Base-by-base conservation (phyloP, 2,888 invertebrate species). In the Marronus borbonicus region DNA sequence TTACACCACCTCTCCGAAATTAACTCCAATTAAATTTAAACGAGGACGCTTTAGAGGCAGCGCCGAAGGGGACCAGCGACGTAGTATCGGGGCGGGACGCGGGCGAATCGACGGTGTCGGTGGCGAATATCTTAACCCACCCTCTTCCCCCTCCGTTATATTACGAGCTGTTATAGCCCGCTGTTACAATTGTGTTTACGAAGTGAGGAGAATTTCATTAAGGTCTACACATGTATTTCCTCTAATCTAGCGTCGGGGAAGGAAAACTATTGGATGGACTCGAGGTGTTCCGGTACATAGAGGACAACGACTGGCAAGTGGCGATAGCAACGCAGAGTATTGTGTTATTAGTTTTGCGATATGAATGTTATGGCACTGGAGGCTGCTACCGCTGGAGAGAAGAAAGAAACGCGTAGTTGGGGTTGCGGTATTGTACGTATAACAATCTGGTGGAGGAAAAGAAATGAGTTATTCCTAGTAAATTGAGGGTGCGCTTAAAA, bases 191-290 rank as follows among this genome's bases (percentile, higher is more conserved):
- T 83, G 81, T 83, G 82, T 84, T 84, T 85, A 85, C 84, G 84
- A 82, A 84, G 83, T 84, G 84, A 78, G 83, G 84, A 84, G 84
- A 85, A 85, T 85, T 85, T 85, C 84, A 85, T 85, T 85, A 84
- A 84, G 82, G 83, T 58, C 20, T 83, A 84, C 84, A 83, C 84
- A 84, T 84, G 84, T 84, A 84, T 31, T 52, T 39, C 24, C 39
- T 66, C 20, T 17, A 31, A 31, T 28, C 62, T 28, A 62, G 31
- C 5, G 31, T 12, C 62, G n/a, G 20, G 55, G 3, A 7, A 7
- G 55, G n/a, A n/a, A 20, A 20, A 62, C 8, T 28, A 31, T 62
- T 31, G 28, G 55, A 58, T 28, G 28, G 62, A 62, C 62, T 31
- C 31, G 39, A 10, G 49, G 44, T 66, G 28, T 28, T 28, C 62